Percentiles rank a stretch among this genome's conserved stretches.
These are phyloP conservation scores for Synanthedon tipuliformis DNA, from an alignment of 2,888 invertebrate genomes.

Conservation along the genomic window DNA sequence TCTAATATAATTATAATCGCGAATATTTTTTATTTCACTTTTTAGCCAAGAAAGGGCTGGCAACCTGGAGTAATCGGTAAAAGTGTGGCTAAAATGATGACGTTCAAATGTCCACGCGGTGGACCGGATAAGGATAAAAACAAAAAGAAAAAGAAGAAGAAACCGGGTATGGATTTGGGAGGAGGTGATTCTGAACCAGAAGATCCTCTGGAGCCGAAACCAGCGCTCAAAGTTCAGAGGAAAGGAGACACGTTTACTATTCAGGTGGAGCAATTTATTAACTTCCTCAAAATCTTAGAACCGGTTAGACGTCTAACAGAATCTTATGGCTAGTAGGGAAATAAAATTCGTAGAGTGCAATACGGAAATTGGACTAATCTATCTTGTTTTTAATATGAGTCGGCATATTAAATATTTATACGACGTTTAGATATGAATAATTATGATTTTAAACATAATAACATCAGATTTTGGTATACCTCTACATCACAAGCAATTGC, in stretches of 20 bases:
- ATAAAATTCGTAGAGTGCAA: no score
- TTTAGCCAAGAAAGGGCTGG: constrained; percentile 64
- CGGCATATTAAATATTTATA: no score
- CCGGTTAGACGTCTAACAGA: no score
- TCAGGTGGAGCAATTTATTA: constrained; percentile 37
- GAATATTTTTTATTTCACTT: not conserved
- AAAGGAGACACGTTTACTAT: constrained; percentile 75
- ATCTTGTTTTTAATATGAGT: no score
- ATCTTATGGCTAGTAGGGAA: no score
- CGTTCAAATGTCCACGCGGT: constrained; percentile 47
- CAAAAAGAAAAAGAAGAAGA: constrained; percentile 41
- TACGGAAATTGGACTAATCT: no score
- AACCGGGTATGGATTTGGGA: constrained; percentile 23
- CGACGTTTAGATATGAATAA: no score
- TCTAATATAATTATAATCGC: no score
- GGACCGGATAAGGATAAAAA: constrained; percentile 47
- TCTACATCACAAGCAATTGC: not conserved
- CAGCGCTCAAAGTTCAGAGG: constrained; percentile 74
- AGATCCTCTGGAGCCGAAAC: constrained; percentile 67
- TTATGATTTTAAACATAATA: no score
- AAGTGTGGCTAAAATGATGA: constrained; percentile 56
- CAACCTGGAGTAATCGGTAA: constrained; percentile 68
- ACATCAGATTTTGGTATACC: no score
- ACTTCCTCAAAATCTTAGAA: not conserved
- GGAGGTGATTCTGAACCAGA: constrained; percentile 58